Conservation (phyloP, 2,888 invertebrate species). For the Amphipyra tragopoginis region DNA sequence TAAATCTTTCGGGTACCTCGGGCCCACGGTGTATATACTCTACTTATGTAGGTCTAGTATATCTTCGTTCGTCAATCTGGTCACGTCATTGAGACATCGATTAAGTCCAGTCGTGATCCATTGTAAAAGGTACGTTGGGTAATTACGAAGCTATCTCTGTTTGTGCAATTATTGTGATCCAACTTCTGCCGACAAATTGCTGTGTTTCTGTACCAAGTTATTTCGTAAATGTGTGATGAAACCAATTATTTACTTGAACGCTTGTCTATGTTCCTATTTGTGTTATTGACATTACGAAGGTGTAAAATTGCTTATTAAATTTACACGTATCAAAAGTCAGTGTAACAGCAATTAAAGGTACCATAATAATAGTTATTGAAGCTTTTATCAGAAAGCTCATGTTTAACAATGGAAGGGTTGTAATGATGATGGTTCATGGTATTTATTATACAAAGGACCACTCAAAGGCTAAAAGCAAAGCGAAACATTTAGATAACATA, state of each 20-base stretch:
- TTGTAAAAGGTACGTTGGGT: slow-evolving; percentile 53
- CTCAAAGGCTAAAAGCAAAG: too few species aligned
- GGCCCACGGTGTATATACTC: too few species aligned
- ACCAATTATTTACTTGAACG: slow-evolving; percentile 4
- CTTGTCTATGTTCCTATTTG: slow-evolving; percentile 13
- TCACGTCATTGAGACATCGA: slow-evolving; percentile 62
- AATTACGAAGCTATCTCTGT: slow-evolving; percentile 60
- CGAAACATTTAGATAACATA: background rate
- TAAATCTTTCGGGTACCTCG: too few species aligned
- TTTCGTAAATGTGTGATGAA: slow-evolving; percentile 33
- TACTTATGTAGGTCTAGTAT: slow-evolving; percentile 6
- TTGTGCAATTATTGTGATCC: slow-evolving; percentile 49
- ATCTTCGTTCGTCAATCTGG: slow-evolving; percentile 49
- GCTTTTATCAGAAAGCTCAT: too few species aligned
- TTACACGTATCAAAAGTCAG: background rate
- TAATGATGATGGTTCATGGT: too few species aligned
- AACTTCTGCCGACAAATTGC: slow-evolving; percentile 37
- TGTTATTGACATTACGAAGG: background rate
- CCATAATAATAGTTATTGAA: background rate
- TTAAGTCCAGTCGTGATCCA: slow-evolving; percentile 66
- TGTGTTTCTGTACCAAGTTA: slow-evolving; percentile 11
- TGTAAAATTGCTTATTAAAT: slow-evolving; percentile 7
- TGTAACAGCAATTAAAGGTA: background rate
- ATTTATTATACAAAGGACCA: too few species aligned
- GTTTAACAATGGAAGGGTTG: too few species aligned